These are phyloP conservation scores for Ips typographus DNA, from an alignment of 1,140 invertebrate species.

Conservation along the genomic window DNA sequence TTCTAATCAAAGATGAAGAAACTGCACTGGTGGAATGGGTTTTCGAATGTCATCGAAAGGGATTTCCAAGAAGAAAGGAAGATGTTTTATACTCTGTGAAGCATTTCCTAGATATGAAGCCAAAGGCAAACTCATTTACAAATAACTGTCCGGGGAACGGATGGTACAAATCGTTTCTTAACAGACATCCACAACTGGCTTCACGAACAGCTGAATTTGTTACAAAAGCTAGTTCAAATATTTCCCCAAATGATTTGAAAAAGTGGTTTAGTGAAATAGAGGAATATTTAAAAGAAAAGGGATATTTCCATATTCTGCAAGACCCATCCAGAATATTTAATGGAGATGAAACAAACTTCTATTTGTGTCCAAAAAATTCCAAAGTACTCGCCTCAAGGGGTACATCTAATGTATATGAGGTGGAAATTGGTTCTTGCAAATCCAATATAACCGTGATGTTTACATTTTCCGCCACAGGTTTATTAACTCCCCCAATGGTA, in stretches of 20 bases:
- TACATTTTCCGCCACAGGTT: conserved; percentile 33
- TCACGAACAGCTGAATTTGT: conserved; percentile 41
- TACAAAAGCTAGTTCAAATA: conserved; percentile 38
- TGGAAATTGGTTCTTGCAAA: conserved; percentile 40
- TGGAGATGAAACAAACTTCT: conserved; percentile 49
- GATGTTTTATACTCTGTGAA: conserved; percentile 29
- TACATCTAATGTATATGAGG: conserved; percentile 44
- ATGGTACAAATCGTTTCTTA: conserved; percentile 48
- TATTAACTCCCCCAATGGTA: conserved; percentile 39
- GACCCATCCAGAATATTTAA: conserved; percentile 47
- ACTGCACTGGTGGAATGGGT: conserved; percentile 29
- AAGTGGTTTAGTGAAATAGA: conserved; percentile 45
- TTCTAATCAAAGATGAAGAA: conserved; percentile 17
- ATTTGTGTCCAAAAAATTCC: conserved; percentile 46
- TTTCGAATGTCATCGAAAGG: conserved; percentile 21
- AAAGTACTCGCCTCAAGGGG: too few relatives aligned
- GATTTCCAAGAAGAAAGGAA: conserved; percentile 33
- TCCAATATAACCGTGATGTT: conserved; percentile 37
- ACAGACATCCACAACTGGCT: conserved; percentile 41
- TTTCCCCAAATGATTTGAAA: conserved; percentile 43
- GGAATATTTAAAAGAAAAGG: conserved; percentile 40
- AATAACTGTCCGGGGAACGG: conserved; percentile 43
- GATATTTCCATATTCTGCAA: conserved; percentile 38
- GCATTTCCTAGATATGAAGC: conserved; percentile 27
- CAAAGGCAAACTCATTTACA: conserved; percentile 41